A percentile compares a stretch with the other conserved stretches of the same genome.
phyloP scores from a whole-genome alignment of 2,888 invertebrate species.

The Mimas tiliae region DNA sequence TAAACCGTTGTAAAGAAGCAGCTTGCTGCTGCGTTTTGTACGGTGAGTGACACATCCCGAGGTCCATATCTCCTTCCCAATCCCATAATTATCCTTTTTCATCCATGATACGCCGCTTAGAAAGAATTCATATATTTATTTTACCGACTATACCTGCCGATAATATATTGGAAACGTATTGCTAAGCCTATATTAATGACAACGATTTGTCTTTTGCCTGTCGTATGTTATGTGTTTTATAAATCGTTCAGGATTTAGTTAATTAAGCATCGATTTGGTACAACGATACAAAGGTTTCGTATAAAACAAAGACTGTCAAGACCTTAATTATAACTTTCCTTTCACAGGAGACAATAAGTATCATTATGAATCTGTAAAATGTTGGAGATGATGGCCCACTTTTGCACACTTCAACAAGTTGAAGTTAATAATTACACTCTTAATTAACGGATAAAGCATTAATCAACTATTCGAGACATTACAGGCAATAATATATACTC shows the following conservation, averaged over 20 bases:
- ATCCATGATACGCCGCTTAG: too few species aligned
- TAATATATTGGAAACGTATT: not conserved
- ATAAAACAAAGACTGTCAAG: not conserved
- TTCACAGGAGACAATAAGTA: not conserved
- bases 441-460: not conserved
- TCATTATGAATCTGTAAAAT: not conserved
- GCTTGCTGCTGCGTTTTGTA: too few species aligned
- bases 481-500: too few species aligned
- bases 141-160: too few species aligned
- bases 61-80: too few species aligned
- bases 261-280: not conserved
- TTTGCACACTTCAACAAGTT: not conserved
- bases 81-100: too few species aligned
- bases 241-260: not conserved
- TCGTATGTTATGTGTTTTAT: not conserved
- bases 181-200: not conserved
- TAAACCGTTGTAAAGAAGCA: too few species aligned
- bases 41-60: too few species aligned
- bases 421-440: slow-evolving; percentile 1
- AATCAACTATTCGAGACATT: not conserved
- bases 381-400: not conserved
- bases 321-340: not conserved
- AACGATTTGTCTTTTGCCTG: not conserved
- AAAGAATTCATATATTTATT: too few species aligned
- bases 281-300: not conserved